phyloP scores from a whole-genome alignment of 2,797 vertebrate genomes.

The Sebastes kiyomatsui region DNA sequence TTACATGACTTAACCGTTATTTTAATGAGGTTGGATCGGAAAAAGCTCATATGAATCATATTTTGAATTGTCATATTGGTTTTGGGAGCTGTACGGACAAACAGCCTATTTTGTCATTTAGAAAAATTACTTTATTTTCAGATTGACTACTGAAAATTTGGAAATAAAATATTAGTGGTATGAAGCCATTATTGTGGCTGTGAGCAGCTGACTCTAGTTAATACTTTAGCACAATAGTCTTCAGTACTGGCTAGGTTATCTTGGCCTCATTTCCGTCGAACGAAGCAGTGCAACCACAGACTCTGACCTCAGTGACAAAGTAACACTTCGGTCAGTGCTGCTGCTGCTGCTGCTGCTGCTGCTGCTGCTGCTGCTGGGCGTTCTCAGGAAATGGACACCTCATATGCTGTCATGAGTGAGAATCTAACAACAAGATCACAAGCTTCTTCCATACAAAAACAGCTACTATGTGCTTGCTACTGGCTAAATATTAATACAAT shows the following conservation, averaged over 20 bases:
- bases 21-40: background rate
- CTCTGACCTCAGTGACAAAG: background rate
- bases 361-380: too few species aligned
- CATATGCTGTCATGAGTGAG: background rate
- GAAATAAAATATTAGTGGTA: background rate
- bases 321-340: background rate
- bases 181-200: background rate
- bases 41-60: background rate
- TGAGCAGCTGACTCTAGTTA: background rate
- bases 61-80: background rate
- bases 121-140: background rate
- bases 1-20: background rate
- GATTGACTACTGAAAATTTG: background rate
- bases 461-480: background rate
- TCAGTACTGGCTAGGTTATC: too few species aligned
- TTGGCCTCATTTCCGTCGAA: background rate
- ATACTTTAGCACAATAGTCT: background rate
- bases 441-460: rapidly evolving
- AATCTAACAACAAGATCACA: background rate
- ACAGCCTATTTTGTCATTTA: background rate
- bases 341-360: background rate
- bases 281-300: background rate
- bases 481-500: background rate
- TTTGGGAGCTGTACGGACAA: background rate
- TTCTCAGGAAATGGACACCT: background rate